A percentile compares a stretch with the other conserved stretches of the same genome.
phyloP scores from a whole-genome alignment of 1,140 invertebrate genomes.

The Arion vulgaris region DNA sequence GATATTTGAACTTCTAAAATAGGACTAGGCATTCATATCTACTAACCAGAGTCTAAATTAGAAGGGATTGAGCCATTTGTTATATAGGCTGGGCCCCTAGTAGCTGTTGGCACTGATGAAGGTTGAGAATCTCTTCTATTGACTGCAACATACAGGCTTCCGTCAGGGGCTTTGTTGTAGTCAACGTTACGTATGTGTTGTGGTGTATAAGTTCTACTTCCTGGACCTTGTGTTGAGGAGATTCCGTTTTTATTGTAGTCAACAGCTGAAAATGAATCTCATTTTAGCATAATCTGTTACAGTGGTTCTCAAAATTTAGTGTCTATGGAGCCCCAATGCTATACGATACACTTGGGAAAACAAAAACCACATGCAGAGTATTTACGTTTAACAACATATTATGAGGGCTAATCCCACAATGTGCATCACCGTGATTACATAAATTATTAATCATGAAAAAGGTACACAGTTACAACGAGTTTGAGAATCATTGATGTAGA shows the following conservation, averaged over 20 bases:
- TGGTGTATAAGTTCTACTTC: constrained; percentile 46
- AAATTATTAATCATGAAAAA: no score
- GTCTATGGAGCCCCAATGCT: no score
- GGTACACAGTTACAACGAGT: neutral
- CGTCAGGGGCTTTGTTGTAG: constrained; percentile 82
- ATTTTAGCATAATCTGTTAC: neutral
- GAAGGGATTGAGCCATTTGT: constrained; percentile 54
- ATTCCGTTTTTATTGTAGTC: constrained; percentile 48
- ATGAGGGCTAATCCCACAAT: no score
- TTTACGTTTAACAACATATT: no score
- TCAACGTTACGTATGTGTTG: constrained; percentile 78
- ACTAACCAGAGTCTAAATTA: constrained; percentile 67
- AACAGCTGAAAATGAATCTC: constrained; percentile 30
- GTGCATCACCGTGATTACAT: no score
- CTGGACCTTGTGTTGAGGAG: constrained; percentile 15
- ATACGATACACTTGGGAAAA: no score
- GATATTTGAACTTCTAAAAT: no score
- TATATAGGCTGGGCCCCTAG: constrained; percentile 27
- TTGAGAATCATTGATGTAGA: neutral
- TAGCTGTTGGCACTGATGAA: neutral
- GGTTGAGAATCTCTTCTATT: constrained; percentile 51
- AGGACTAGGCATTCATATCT: constrained; percentile 29
- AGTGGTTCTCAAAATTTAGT: no score
- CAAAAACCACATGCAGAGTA: no score
- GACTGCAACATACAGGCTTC: constrained; percentile 86